Percentiles rank a stretch among this genome's conserved stretches.
These are phyloP conservation scores for Meteorus cinctellus DNA, from an alignment of 2,888 invertebrate genomes.

Conservation along the genomic window DNA sequence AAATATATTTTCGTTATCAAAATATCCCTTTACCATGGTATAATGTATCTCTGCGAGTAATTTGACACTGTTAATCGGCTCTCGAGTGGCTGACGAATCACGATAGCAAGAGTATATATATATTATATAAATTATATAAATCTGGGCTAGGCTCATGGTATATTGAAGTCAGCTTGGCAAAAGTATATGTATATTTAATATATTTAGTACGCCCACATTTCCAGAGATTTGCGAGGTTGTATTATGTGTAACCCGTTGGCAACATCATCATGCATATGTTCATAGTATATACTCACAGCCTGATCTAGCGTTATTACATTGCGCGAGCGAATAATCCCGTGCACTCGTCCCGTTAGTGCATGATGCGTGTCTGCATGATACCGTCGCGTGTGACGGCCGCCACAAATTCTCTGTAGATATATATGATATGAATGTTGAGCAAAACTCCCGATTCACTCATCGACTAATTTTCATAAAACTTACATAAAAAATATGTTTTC, in stretches of 20 bases:
- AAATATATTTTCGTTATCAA: slow-evolving; percentile 22
- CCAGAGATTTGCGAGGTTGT: slow-evolving; percentile 23
- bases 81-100: slow-evolving; percentile 58
- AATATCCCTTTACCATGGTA: slow-evolving; percentile 6
- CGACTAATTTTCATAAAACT: neutral
- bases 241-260: slow-evolving; percentile 27
- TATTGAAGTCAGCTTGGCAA: neutral
- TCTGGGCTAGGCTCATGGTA: neutral
- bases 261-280: neutral
- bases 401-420: slow-evolving; percentile 30
- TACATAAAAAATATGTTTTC: no score
- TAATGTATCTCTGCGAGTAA: slow-evolving; percentile 50
- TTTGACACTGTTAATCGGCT: slow-evolving; percentile 66
- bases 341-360: slow-evolving; percentile 29
- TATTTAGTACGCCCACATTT: neutral
- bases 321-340: slow-evolving; percentile 34
- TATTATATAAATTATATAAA: neutral
- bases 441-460: neutral
- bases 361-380: slow-evolving; percentile 39
- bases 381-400: slow-evolving; percentile 23
- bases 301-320: slow-evolving; percentile 37
- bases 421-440: slow-evolving; percentile 24
- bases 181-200: slow-evolving; percentile 13
- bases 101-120: slow-evolving; percentile 34
- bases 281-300: slow-evolving; percentile 2